These are phyloP conservation scores for Cephus sareptanus DNA, from an alignment of 2,888 invertebrate species.

Conservation along the genomic window DNA sequence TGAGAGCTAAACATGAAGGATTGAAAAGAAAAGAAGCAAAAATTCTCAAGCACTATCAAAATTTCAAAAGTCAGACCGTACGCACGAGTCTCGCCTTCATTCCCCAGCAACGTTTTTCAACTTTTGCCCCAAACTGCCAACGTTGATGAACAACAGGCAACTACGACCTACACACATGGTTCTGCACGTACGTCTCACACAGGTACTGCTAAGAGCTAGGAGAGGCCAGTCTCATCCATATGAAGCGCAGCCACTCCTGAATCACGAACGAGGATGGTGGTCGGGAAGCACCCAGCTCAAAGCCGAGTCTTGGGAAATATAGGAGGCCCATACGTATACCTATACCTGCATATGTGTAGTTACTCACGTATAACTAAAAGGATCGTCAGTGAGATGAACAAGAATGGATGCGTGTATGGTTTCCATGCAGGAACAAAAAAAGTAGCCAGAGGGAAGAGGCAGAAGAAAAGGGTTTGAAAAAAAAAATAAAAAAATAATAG, in stretches of 20 bases:
- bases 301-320: background rate
- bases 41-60: background rate
- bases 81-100: background rate
- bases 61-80: background rate
- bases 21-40: background rate
- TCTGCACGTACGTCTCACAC: background rate
- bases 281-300: background rate
- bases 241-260: background rate
- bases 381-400: background rate
- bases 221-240: background rate
- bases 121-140: background rate
- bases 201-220: background rate
- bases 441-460: background rate
- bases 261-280: background rate
- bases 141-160: background rate
- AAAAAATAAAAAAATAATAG: background rate
- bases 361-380: background rate
- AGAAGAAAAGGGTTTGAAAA: background rate
- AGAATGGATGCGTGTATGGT: background rate
- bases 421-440: background rate
- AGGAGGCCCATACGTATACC: background rate
- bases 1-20: background rate
- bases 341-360: background rate
- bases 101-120: background rate
- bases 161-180: background rate